phyloP scores from a whole-genome alignment of 2,113 vertebrate genomes.

The Strigops habroptila region DNA sequence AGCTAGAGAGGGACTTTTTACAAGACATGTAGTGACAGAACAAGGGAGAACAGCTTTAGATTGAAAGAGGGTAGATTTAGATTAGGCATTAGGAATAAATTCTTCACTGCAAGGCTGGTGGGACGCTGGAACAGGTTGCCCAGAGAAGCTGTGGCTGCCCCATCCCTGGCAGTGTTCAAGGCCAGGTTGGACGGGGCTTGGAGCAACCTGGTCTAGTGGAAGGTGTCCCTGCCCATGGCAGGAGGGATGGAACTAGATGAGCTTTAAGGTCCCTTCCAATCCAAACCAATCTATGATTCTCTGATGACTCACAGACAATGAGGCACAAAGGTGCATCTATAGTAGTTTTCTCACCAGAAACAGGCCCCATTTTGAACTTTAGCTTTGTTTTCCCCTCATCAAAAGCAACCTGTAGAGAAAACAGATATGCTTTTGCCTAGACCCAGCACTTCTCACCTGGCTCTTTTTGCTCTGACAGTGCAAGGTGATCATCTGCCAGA shows the following conservation, averaged over 20 bases:
- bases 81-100: background rate
- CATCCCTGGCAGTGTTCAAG: background rate
- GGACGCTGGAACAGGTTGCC: background rate
- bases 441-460: background rate
- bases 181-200: background rate
- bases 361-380: background rate
- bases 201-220: background rate
- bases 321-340: background rate
- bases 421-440: background rate
- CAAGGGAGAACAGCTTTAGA: background rate
- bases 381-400: background rate
- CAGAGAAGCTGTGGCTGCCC: background rate
- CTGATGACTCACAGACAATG: background rate
- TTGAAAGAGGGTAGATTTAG: background rate
- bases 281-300: background rate
- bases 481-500: slow-evolving; percentile 58
- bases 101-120: background rate
- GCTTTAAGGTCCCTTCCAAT: background rate
- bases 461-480: background rate
- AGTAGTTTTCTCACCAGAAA: background rate
- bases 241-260: background rate
- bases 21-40: background rate
- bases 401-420: background rate
- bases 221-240: background rate
- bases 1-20: background rate